Evolutionary conservation across 2,113 vertebrate genomes (phyloP), one percentile per base, ranked within the genome.

Genomic region (Trochalopteron elliotii): DNA sequence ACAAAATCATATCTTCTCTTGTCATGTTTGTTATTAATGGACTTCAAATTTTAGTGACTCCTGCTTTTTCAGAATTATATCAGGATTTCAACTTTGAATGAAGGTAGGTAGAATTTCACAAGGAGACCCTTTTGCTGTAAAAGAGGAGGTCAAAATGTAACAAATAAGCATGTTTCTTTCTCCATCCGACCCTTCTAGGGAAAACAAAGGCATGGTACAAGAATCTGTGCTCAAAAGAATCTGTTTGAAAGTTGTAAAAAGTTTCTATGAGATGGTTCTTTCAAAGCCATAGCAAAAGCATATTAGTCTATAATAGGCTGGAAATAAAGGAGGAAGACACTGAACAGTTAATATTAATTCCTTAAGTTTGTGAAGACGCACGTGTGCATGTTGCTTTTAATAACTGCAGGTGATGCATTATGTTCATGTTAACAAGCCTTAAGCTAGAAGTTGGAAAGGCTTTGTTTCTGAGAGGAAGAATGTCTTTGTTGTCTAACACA

Each of bases 51-150:
- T 81, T 92, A 17, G n/a, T n/a, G n/a, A n/a, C n/a, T 82, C 57
- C n/a, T 82, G n/a, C 69, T 82, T 94, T 94, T 94, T 82, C 94
- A 94, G 60, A 84, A 84, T 64, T 87, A 37, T 71, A 60, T 89
- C 24, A 60, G 24, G 42, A 82, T 87, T 92, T 94, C 74, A 79
- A 4, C 80, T 92, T 87, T 65, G 31, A 81, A 77, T 56, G 39
- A 87, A 94, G 83, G 65, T 94, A 74, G 79, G 79, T 94, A 22
- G 64, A 75, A 67, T 39, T 95, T 90, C 64, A 71, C 37, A 65
- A 72, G 52, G 52, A 88, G 18, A 31, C 25, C 4, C 7, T 40
- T 68, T 79, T 92, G 13, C 76, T 93, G 4, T 64, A 12, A 49
- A 83, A 89, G n/a, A 76, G 42, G 30, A 86, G 74, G 63, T 12